Evolutionary conservation across 2,113 vertebrate species (phyloP), one percentile per base, ranked within the genome.

Genomic region (Cochlearius cochlearius): DNA sequence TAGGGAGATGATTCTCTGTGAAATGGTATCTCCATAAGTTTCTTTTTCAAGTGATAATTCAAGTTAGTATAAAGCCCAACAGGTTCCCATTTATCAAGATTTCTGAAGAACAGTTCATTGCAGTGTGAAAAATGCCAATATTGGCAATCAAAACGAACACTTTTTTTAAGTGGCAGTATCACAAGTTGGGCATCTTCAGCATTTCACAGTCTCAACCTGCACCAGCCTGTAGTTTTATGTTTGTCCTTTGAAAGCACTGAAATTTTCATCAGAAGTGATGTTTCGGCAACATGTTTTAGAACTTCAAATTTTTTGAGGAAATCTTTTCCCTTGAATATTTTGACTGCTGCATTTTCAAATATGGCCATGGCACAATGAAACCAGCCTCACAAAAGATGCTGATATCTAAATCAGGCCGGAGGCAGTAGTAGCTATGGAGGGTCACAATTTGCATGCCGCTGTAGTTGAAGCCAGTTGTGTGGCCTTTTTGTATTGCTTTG

Each of bases 21-120:
- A 72, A 94, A 72, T 64, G 29, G 4, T 88, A 20, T 63, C 20
- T 74, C 47, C 38, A 1, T 32, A 75, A 64, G 11, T 64, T 78
- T 89, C 73, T 15, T 82, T 75, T 91, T 52, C 50, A 81, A 87
- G 38, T 38, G 41, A 50, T 50, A 89, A 89, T 80, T 67, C 18
- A 74, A 78, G 60, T 60, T 47, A 59, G 50, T 63, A 47, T 55
- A 7, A 95, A 88, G 55, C 52, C 30, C 14, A 88, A 30, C 3
- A 52, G 15, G 10, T 56, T 82, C 56, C 19, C 7, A 16, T 76
- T 53, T 60, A 16, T 73, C 71, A 90, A 58, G 52, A 63, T 82
- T 94, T 95, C 66, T 56, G 41, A 75, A 66, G 49, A 94, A 76
- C 25, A 29, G 11, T 50, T 60, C 10, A 45, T 90, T 78, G 43